These are phyloP conservation scores for Spisula subtruncata DNA, from an alignment of 2,888 invertebrate genomes.

Conservation along the genomic window DNA sequence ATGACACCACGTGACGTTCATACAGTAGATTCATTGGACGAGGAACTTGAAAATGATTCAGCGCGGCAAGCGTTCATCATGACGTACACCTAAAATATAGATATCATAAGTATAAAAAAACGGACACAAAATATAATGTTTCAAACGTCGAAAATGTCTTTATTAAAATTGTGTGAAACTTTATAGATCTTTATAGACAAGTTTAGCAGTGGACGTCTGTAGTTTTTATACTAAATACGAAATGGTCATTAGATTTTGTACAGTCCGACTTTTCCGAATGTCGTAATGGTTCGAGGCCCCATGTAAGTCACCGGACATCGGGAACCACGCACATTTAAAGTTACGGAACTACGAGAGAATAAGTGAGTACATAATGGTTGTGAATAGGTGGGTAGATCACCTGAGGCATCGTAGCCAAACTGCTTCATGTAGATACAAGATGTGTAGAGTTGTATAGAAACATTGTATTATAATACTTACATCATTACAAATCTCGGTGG, in stretches of 20 bases:
- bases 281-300: no score
- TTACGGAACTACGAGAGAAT: no score
- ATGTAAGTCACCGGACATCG: no score
- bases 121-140: not conserved
- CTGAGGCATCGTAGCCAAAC: no score
- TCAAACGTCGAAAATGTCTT: not conserved
- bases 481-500: slow-evolving; percentile 39
- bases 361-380: no score
- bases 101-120: not conserved
- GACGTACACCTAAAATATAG: not conserved
- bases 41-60: not conserved
- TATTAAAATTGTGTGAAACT: not conserved
- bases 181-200: not conserved
- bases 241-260: no score
- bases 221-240: no score
- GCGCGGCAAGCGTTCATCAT: not conserved
- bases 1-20: not conserved
- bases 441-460: no score
- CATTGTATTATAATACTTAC: slow-evolving; percentile 35
- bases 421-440: no score
- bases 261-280: no score
- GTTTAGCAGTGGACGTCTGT: not conserved
- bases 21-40: slow-evolving; percentile 16
- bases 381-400: no score
- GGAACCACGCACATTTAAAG: no score